Percentiles rank a stretch among this genome's conserved stretches.
Evolutionary conservation across 2,797 vertebrate species (phyloP).

Genomic region (Spinus olivaceus): DNA sequence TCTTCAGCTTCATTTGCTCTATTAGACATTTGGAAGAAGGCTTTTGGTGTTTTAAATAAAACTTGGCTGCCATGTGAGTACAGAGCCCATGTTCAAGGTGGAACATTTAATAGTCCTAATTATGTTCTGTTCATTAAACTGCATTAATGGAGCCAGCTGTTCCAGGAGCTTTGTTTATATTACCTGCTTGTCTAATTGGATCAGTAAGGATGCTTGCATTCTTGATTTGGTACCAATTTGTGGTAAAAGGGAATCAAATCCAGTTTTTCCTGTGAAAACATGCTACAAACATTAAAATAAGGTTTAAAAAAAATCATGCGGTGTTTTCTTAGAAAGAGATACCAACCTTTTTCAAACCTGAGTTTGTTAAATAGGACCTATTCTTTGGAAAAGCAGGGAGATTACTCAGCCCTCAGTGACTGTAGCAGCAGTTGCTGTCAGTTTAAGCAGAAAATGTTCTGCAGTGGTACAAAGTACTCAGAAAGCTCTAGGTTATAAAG

Average conservation of each 20-base stretch:
- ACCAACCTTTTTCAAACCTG: neutral
- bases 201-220: neutral
- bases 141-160: neutral
- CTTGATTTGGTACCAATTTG: neutral
- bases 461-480: neutral
- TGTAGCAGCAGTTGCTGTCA: neutral
- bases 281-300: neutral
- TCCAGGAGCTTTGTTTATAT: conserved; percentile 18
- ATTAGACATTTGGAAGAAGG: conserved; percentile 1
- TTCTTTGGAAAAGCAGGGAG: neutral
- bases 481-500: neutral
- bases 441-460: neutral
- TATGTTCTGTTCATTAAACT: conserved; percentile 23
- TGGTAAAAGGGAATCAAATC: neutral
- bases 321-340: neutral
- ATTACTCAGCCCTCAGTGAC: neutral
- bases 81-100: neutral
- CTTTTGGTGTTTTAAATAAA: conserved; percentile 22
- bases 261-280: neutral
- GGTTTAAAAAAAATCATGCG: neutral
- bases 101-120: neutral
- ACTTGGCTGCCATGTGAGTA: neutral
- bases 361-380: neutral
- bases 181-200: conserved; percentile 23
- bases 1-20: conserved; percentile 40